Base-by-base conservation (phyloP, 2,113 vertebrate species). In the Caretta caretta region DNA sequence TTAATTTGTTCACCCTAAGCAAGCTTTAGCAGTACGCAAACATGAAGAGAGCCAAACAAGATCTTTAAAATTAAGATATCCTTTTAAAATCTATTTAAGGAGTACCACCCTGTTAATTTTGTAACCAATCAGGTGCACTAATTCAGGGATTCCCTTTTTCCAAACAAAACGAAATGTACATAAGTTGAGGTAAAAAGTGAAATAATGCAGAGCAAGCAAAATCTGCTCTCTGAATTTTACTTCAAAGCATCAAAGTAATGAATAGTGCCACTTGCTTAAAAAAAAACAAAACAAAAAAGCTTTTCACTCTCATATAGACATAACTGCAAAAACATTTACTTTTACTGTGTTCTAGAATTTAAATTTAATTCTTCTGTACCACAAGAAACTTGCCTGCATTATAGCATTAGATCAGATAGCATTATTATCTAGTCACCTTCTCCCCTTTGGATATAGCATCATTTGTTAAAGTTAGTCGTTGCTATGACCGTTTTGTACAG, bases 281-380 rank as follows among this genome's bases (percentile, higher is more conserved):
- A 25, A 38, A 42, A 42, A 42, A 5, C 38, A 42, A 42, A 42
- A 42, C 38, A 42, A 42, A 42, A 53, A 53, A 53, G 75, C 12
- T 5, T 24, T 79, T 0, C 8, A 88, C 90, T 8, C 80, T 88
- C 51, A 8, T 16, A 3, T 14, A 54, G 65, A 65, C 0, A 0
- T 35, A 46, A 50, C 87, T 84, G 81, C 48, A 22, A 62, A 95
- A 87, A 4, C 10, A 87, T 75, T 83, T 56, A 50, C 16, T 76
- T 56, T 10, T 25, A 27, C 1, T 83, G 8, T 85, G 17, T 65
- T 87, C 48, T 38, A 65, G 7, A 65, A 65, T 65, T 29, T 14
- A 31, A 65, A 35, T 14, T 13, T 65, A 65, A 65, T 65, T 35
- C 62, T 65, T 17, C 62, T 65, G 14, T 35, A 65, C 13, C 31